Conservation (phyloP, 2,888 invertebrate species). For the Phaedon cochleariae region DNA sequence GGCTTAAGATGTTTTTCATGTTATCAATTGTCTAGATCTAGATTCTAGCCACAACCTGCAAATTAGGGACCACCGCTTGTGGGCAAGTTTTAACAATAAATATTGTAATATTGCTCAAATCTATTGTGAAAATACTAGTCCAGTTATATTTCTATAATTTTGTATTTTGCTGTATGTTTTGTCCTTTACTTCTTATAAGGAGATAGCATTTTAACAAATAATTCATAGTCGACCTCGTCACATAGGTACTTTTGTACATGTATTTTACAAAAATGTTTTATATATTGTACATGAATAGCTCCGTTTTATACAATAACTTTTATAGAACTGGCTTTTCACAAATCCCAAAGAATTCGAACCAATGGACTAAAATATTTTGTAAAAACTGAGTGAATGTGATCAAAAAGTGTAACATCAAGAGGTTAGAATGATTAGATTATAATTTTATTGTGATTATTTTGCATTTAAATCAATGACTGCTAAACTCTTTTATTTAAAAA, state of each 20-base stretch:
- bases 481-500: neutral
- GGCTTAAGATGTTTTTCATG: no score
- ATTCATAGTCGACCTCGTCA: conserved; percentile 5
- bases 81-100: conserved; percentile 23
- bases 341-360: conserved; percentile 39
- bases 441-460: conserved; percentile 21
- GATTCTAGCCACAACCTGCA: neutral
- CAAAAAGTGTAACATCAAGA: conserved; percentile 22
- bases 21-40: conserved; percentile 8
- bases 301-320: conserved; percentile 39
- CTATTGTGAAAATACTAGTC: neutral
- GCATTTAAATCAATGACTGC: neutral
- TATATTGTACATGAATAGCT: conserved; percentile 33
- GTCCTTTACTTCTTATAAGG: conserved; percentile 7
- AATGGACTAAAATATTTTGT: conserved; percentile 31
- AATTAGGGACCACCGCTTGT: conserved; percentile 27
- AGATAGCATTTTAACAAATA: conserved; percentile 24
- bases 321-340: conserved; percentile 38
- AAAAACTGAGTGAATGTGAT: conserved; percentile 29
- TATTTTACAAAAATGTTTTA: conserved; percentile 36
- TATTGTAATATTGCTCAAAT: conserved; percentile 19
- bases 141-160: neutral
- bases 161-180: neutral
- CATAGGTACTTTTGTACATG: conserved; percentile 23
- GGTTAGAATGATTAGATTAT: conserved; percentile 18